A percentile compares a stretch with the other conserved stretches of the same genome.
Conservation (phyloP, 2,888 invertebrate genomes). For the Sarcophaga variegata region DNA sequence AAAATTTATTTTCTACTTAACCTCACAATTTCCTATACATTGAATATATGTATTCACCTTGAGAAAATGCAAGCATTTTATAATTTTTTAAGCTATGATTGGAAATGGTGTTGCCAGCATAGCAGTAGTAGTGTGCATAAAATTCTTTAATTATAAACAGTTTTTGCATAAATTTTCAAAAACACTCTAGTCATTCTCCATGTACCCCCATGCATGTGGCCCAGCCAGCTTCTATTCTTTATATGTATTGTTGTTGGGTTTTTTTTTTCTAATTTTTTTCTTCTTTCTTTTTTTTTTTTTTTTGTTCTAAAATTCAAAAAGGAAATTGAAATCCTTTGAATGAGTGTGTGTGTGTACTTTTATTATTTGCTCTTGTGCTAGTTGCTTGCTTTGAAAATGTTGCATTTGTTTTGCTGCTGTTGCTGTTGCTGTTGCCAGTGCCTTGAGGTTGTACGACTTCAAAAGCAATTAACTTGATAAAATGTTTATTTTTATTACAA, state of each 20-base stretch:
- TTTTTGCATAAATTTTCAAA: no score
- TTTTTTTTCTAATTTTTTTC: background rate
- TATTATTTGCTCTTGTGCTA: slow-evolving; percentile 7
- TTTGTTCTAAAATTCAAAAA: slow-evolving; percentile 18
- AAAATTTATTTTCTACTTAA: no score
- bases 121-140: no score
- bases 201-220: no score
- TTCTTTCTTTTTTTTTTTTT: no score
- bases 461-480: slow-evolving; percentile 71
- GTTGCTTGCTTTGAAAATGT: slow-evolving; percentile 43
- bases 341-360: background rate
- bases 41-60: no score
- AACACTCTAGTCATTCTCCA: no score
- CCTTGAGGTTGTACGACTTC: slow-evolving; percentile 65
- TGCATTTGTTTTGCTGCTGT: background rate
- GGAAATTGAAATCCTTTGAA: slow-evolving; percentile 58
- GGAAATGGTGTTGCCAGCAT: no score
- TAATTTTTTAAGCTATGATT: no score
- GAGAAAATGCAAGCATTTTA: no score
- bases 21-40: no score
- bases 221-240: background rate
- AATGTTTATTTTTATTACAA: slow-evolving; percentile 68
- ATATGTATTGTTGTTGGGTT: background rate
- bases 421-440: slow-evolving; percentile 5
- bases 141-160: no score